Evolutionary conservation across 2,797 vertebrate genomes (phyloP).

Genomic region (Clarias pachynema): DNA sequence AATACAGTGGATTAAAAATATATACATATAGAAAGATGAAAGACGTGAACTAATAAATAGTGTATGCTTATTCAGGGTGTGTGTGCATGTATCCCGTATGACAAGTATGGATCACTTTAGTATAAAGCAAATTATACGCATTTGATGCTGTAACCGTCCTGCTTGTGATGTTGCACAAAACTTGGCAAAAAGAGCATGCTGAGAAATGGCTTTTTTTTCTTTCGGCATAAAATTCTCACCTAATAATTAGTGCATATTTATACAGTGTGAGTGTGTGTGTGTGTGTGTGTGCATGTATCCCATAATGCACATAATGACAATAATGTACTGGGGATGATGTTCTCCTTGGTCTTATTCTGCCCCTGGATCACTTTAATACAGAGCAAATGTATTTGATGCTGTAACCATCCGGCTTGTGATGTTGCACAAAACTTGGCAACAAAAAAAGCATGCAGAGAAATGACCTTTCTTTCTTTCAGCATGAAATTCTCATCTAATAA

Average conservation of each 20-base stretch:
- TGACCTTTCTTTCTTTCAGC: not conserved
- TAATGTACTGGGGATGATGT: not conserved
- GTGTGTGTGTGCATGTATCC: not conserved
- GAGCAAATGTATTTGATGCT: not conserved
- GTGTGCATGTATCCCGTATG: not conserved
- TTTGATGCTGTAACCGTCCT: not conserved
- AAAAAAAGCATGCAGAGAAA: not conserved
- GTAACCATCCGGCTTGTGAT: not conserved
- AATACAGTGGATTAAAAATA: not conserved
- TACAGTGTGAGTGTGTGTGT: not conserved
- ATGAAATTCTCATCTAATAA: too few relatives aligned
- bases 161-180: not conserved
- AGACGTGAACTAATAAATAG: too few relatives aligned
- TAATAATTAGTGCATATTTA: not conserved
- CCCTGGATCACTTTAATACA: not conserved
- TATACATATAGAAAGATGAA: not conserved
- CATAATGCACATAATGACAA: too few relatives aligned
- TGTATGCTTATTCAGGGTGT: too few relatives aligned
- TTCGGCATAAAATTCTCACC: not conserved
- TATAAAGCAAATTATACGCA: not conserved
- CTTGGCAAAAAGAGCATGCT: not conserved
- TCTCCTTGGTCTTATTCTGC: not conserved
- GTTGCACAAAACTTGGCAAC: not conserved
- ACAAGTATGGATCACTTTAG: not conserved
- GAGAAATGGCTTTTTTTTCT: not conserved